phyloP scores from a whole-genome alignment of 2,888 invertebrate species.

The Trichogramma evanescens region DNA sequence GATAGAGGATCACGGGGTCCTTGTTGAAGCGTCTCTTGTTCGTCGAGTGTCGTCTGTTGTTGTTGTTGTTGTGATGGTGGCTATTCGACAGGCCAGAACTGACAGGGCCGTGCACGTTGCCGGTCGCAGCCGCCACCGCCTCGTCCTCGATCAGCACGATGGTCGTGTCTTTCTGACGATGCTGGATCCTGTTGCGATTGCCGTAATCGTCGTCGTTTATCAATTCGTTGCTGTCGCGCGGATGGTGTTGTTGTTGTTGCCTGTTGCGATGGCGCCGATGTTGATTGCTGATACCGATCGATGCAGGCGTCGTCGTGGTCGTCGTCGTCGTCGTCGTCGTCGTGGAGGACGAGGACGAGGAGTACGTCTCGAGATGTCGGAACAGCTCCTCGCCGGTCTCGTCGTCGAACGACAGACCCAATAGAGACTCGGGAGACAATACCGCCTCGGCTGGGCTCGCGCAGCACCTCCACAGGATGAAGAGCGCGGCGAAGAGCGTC shows the following conservation, averaged over 20 bases:
- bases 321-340: no score
- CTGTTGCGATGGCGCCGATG: no score
- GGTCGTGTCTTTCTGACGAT: slow-evolving; percentile 34
- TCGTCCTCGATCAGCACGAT: slow-evolving; percentile 34
- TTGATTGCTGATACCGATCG: no score
- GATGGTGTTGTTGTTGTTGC: no score
- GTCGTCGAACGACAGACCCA: slow-evolving; percentile 33
- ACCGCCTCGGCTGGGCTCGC: slow-evolving; percentile 17
- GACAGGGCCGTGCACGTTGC: background rate
- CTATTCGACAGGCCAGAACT: no score
- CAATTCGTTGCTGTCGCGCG: no score
- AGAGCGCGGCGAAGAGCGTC: slow-evolving; percentile 9
- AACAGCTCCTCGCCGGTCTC: slow-evolving; percentile 33
- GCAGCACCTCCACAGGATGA: background rate
- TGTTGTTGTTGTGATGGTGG: no score
- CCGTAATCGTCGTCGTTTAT: no score
- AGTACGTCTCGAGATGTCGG: slow-evolving; percentile 30
- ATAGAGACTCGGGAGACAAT: slow-evolving; percentile 10
- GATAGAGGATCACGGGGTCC: slow-evolving; percentile 63
- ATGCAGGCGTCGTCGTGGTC: no score
- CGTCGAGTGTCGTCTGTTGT: background rate
- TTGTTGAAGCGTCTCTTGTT: slow-evolving; percentile 21
- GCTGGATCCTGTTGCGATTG: no score
- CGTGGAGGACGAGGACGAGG: slow-evolving; percentile 25
- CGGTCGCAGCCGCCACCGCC: slow-evolving; percentile 21